Evolutionary conservation across 1,140 invertebrate species (phyloP).

Genomic region (Drosophila truncata): DNA sequence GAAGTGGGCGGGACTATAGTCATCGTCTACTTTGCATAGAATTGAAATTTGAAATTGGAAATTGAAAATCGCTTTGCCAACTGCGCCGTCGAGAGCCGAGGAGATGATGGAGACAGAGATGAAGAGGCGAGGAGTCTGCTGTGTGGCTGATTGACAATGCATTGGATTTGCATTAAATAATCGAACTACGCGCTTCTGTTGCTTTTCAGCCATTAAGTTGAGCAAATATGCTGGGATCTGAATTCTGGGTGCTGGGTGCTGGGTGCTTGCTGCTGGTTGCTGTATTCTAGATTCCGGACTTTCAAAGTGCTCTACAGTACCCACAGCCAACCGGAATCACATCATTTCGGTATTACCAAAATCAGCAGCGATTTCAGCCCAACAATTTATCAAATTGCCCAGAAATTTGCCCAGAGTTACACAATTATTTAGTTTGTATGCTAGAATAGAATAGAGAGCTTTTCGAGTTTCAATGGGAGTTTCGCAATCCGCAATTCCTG

Average conservation of each 20-base stretch:
- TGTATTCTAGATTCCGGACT: constrained; percentile 9
- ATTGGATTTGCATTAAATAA: constrained; percentile 79
- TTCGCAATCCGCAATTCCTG: constrained; percentile 64
- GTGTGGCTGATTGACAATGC: constrained; percentile 69
- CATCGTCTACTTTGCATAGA: constrained; percentile 72
- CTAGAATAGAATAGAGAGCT: neutral
- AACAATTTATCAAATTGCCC: constrained; percentile 40
- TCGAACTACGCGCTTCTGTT: constrained; percentile 60
- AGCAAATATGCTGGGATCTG: constrained; percentile 54
- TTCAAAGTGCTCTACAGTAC: constrained; percentile 3
- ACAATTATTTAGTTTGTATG: constrained; percentile 41
- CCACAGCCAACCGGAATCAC: constrained; percentile 19
- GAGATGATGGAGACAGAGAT: neutral
- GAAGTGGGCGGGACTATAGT: constrained; percentile 15
- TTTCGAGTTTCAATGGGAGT: constrained; percentile 22
- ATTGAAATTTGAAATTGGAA: constrained; percentile 78
- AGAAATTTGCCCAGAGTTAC: constrained; percentile 36
- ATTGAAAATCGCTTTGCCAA: constrained; percentile 75
- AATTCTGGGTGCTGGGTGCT: neutral
- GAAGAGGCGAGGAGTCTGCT: constrained; percentile 30
- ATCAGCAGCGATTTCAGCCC: constrained; percentile 18
- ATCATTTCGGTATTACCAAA: constrained; percentile 15
- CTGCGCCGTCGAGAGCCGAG: constrained; percentile 34
- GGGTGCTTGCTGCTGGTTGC: neutral
- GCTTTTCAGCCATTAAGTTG: constrained; percentile 63